Percentiles rank a stretch among this genome's conserved stretches.
These are phyloP conservation scores for Coelinius sp. DNA, from an alignment of 2,888 invertebrate genomes.

Conservation along the genomic window DNA sequence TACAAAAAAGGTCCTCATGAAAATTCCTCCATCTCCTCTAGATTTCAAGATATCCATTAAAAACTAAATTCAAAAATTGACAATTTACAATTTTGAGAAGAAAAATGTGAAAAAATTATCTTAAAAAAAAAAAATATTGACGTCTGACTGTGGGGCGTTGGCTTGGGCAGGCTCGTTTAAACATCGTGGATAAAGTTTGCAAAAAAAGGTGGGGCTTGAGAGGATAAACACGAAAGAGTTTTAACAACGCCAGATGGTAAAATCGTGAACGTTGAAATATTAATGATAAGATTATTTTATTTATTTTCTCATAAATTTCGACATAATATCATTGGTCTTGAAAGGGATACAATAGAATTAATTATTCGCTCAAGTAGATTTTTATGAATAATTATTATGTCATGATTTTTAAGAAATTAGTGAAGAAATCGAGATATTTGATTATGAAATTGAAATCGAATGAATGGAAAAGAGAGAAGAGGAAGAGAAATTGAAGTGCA, in stretches of 20 bases:
- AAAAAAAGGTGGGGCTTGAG: not conserved
- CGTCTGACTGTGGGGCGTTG: constrained; percentile 22
- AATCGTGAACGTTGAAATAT: not conserved
- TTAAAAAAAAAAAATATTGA: constrained; percentile 3
- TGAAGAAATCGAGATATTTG: no score
- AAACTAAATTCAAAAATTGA: no score
- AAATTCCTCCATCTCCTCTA: no score
- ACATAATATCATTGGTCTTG: not conserved
- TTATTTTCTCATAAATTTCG: not conserved
- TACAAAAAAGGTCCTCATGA: no score
- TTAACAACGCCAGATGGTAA: not conserved
- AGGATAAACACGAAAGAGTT: not conserved
- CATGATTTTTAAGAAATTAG: not conserved
- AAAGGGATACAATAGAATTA: not conserved
- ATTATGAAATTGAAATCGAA: not conserved
- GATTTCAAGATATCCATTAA: no score
- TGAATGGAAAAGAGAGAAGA: not conserved
- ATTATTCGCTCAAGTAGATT: not conserved
- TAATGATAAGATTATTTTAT: not conserved
- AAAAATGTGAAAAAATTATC: not conserved
- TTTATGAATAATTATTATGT: no score
- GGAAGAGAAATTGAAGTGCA: not conserved
- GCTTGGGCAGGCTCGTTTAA: constrained; percentile 3
- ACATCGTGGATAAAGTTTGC: constrained; percentile 6
- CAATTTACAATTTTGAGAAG: not conserved